These are phyloP conservation scores for Brachyhypopomus gauderio DNA, from an alignment of 2,113 vertebrate species.

Conservation along the genomic window DNA sequence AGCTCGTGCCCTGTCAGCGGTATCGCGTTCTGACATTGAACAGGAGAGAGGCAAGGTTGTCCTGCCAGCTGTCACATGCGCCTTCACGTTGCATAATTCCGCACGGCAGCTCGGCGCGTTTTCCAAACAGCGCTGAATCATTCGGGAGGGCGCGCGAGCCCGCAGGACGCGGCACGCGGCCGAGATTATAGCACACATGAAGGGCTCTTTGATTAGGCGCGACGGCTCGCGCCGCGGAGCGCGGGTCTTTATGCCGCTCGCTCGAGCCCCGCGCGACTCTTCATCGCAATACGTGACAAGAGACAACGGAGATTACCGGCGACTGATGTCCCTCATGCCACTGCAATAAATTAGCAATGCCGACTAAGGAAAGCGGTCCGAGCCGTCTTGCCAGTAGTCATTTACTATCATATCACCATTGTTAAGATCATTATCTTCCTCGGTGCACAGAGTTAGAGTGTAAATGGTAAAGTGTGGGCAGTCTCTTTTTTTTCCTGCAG, in stretches of 20 bases:
- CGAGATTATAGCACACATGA: constrained; percentile 48
- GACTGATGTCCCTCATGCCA: constrained; percentile 15
- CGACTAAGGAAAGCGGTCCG: background rate
- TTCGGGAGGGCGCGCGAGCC: constrained; percentile 32
- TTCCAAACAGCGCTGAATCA: constrained; percentile 54
- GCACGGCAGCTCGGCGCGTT: constrained; percentile 53
- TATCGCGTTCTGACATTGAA: constrained; percentile 51
- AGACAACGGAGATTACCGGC: constrained; percentile 17
- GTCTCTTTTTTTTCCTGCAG: constrained; percentile 21
- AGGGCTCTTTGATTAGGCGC: constrained; percentile 46
- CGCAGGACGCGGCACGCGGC: constrained; percentile 32
- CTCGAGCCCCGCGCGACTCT: constrained; percentile 38
- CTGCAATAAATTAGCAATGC: constrained; percentile 6
- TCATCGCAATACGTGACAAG: constrained; percentile 12
- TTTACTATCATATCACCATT: background rate
- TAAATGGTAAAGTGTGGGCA: background rate
- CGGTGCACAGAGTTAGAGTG: background rate
- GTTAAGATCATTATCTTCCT: background rate
- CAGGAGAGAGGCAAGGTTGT: constrained; percentile 59
- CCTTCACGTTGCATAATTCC: constrained; percentile 60
- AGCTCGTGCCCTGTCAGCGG: constrained; percentile 36
- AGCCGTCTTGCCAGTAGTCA: background rate
- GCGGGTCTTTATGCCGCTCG: constrained; percentile 25
- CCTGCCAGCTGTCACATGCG: constrained; percentile 55
- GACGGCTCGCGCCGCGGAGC: constrained; percentile 21